phyloP scores from a whole-genome alignment of 2,888 invertebrate genomes.

The Creontiades dilutus region DNA sequence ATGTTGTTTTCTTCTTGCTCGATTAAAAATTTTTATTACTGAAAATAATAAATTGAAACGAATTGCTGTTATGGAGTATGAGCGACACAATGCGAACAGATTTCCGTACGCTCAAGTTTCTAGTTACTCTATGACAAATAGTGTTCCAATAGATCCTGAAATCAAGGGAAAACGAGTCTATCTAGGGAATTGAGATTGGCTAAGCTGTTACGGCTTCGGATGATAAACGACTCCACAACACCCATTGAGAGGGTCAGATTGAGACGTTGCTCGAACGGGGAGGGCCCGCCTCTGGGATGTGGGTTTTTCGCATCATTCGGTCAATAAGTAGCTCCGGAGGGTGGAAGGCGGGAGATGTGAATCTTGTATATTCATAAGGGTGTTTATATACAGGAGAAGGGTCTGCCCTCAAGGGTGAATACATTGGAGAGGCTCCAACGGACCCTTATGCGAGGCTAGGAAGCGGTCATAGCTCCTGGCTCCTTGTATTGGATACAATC shows the following conservation, averaged over 20 bases:
- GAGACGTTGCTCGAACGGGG: slow-evolving; percentile 13
- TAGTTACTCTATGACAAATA: too few species aligned
- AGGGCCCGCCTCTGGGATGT: slow-evolving; percentile 34
- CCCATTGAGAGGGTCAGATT: slow-evolving; percentile 7
- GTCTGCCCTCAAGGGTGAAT: slow-evolving; percentile 68
- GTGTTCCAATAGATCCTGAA: neutral
- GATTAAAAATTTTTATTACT: too few species aligned
- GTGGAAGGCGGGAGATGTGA: neutral
- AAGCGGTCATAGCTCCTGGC: slow-evolving; percentile 46
- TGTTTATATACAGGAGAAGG: slow-evolving; percentile 71
- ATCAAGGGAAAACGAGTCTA: neutral
- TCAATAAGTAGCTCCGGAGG: slow-evolving; percentile 67
- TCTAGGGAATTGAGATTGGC: neutral
- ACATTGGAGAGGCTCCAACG: slow-evolving; percentile 64
- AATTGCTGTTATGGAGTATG: too few species aligned
- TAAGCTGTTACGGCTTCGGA: slow-evolving; percentile 51
- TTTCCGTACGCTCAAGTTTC: too few species aligned
- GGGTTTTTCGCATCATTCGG: slow-evolving; percentile 72
- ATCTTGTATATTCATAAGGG: slow-evolving; percentile 72
- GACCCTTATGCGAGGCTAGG: slow-evolving; percentile 55
- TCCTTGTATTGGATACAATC: slow-evolving; percentile 72
- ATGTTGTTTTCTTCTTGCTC: too few species aligned
- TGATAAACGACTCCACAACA: slow-evolving; percentile 21
- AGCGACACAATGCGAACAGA: too few species aligned
- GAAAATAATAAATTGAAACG: too few species aligned